Percentiles rank a stretch among this genome's conserved stretches.
These are phyloP conservation scores for Papilio dardanus DNA, from an alignment of 1,140 invertebrate genomes.

Conservation along the genomic window DNA sequence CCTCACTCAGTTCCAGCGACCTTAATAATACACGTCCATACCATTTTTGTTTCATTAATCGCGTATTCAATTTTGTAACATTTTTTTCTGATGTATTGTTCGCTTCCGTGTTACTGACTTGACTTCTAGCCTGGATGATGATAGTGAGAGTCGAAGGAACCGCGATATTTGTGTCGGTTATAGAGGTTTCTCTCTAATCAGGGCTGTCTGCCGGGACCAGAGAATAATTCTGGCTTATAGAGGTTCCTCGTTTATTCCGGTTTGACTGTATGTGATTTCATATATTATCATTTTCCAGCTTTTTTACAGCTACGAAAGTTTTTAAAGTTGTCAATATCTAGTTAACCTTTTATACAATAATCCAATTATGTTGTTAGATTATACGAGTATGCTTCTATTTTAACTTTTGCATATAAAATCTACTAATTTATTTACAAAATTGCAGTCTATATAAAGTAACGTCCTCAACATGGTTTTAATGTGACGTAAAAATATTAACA, in stretches of 20 bases:
- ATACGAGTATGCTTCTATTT: not conserved
- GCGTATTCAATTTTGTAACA: not conserved
- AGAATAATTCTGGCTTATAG: too few species aligned
- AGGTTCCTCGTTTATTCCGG: too few species aligned
- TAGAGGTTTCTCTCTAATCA: too few species aligned
- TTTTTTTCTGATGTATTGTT: too few species aligned
- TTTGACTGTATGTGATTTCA: too few species aligned
- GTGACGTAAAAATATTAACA: conserved; percentile 14
- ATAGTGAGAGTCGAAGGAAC: too few species aligned
- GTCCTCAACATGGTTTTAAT: not conserved
- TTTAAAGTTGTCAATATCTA: not conserved
- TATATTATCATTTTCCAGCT: too few species aligned
- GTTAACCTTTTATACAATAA: not conserved
- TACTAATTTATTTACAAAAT: not conserved
- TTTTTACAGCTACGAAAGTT: too few species aligned
- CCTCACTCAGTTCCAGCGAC: not conserved
- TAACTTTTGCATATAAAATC: not conserved
- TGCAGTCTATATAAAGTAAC: not conserved
- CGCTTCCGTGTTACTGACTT: too few species aligned
- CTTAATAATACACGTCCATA: not conserved
- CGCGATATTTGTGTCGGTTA: too few species aligned
- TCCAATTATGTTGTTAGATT: not conserved
- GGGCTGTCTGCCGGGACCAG: too few species aligned
- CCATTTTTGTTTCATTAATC: not conserved
- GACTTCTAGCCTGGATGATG: too few species aligned